These are phyloP conservation scores for Drosophila pruinosa DNA, from an alignment of 1,140 invertebrate genomes.

Conservation along the genomic window DNA sequence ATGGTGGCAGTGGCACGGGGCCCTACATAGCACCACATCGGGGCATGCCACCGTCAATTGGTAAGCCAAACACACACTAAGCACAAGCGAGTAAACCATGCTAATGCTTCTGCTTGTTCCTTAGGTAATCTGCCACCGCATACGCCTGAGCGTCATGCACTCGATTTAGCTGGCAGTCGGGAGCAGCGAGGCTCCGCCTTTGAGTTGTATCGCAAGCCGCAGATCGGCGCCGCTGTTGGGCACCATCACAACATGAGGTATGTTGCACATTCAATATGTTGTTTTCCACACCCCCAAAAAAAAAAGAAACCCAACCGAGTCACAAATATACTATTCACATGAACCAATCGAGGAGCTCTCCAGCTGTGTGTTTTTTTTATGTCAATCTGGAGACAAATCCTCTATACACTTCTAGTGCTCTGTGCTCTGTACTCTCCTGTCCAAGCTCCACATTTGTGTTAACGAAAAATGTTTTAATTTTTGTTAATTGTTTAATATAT, in stretches of 20 bases:
- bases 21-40: constrained; percentile 84
- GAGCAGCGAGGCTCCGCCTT: constrained; percentile 97
- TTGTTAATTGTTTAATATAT: constrained; percentile 68
- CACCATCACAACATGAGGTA: constrained; percentile 90
- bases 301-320: constrained; percentile 9
- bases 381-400: neutral
- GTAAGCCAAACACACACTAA: constrained; percentile 26
- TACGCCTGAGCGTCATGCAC: constrained; percentile 79
- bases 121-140: constrained; percentile 77
- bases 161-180: constrained; percentile 92
- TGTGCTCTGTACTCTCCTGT: constrained; percentile 23
- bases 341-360: neutral
- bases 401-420: constrained; percentile 14
- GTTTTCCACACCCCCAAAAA: neutral
- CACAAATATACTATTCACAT: constrained; percentile 10
- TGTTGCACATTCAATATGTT: constrained; percentile 40
- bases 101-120: neutral
- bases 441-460: constrained; percentile 71
- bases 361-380: neutral
- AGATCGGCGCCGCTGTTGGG: constrained; percentile 83
- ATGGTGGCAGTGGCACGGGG: constrained; percentile 75
- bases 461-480: constrained; percentile 83
- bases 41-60: constrained; percentile 82
- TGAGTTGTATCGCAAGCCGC: constrained; percentile 95
- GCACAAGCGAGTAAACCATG: too few species aligned